phyloP scores from a whole-genome alignment of 2,113 vertebrate genomes.

The Electrona antarctica region DNA sequence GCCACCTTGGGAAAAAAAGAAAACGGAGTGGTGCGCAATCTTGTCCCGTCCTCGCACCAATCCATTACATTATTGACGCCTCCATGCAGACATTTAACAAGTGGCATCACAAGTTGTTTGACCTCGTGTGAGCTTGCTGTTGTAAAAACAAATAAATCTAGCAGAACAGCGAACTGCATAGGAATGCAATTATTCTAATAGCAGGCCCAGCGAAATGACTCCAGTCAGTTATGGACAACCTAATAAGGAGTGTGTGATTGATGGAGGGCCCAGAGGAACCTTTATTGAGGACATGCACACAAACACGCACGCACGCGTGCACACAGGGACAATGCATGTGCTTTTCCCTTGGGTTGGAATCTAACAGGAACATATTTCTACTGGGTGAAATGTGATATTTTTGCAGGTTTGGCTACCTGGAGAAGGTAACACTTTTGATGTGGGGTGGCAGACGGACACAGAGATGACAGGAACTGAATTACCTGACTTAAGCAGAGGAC shows the following conservation, averaged over 20 bases:
- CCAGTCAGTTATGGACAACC: slow-evolving; percentile 67
- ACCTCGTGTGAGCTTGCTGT: slow-evolving; percentile 62
- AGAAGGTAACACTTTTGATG: slow-evolving; percentile 31
- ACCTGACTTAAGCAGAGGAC: slow-evolving; percentile 8
- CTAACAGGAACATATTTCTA: slow-evolving; percentile 21
- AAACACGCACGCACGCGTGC: neutral
- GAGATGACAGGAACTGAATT: slow-evolving; percentile 26
- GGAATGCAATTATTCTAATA: slow-evolving; percentile 76
- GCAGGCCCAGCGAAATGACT: slow-evolving; percentile 62
- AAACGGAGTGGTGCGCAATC: slow-evolving; percentile 1
- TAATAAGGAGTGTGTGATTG: slow-evolving; percentile 71
- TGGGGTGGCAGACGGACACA: slow-evolving; percentile 3
- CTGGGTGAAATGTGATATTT: slow-evolving; percentile 42
- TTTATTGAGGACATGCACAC: slow-evolving; percentile 30
- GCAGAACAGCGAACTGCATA: slow-evolving; percentile 52
- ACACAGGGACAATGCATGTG: slow-evolving; percentile 28
- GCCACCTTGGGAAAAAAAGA: neutral
- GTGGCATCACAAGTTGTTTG: slow-evolving; percentile 54
- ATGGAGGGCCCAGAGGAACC: slow-evolving; percentile 42
- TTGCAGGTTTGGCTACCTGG: slow-evolving; percentile 18
- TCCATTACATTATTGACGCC: slow-evolving; percentile 45
- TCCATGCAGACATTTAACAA: slow-evolving; percentile 43
- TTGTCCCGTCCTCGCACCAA: slow-evolving; percentile 7
- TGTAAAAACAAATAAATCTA: slow-evolving; percentile 68
- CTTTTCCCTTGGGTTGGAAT: slow-evolving; percentile 37